Percentiles rank a stretch among this genome's conserved stretches.
phyloP scores from a whole-genome alignment of 23 tunicate species.

The Phallusia fumigata region DNA sequence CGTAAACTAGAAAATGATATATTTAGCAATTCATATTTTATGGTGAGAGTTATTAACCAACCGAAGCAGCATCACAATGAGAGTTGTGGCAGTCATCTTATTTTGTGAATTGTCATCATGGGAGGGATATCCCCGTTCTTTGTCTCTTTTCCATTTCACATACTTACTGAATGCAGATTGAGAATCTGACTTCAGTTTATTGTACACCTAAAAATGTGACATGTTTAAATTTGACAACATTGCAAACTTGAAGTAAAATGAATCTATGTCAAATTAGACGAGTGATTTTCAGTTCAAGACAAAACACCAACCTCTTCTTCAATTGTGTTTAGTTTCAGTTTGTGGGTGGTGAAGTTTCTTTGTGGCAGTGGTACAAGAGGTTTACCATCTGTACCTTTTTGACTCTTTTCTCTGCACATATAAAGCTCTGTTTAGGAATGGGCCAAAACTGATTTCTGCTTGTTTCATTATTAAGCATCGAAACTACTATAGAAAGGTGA shows the following conservation, averaged over 20 bases:
- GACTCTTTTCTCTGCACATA: conserved; percentile 57
- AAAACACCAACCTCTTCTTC: conserved; percentile 55
- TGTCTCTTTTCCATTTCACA: background rate
- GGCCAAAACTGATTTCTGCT: too few species aligned
- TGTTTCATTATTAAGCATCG: too few species aligned
- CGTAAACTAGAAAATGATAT: conserved; percentile 43
- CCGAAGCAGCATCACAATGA: conserved; percentile 79
- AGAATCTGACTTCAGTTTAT: conserved; percentile 61
- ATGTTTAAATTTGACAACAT: too few species aligned
- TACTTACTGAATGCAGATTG: conserved; percentile 45
- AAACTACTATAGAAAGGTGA: too few species aligned
- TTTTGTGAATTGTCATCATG: conserved; percentile 3
- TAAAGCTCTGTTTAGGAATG: too few species aligned
- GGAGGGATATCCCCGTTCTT: background rate
- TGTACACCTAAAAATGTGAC: conserved; percentile 61
- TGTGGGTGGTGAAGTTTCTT: conserved; percentile 39
- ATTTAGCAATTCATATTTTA: background rate
- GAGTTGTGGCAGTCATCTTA: conserved; percentile 55
- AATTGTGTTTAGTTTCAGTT: conserved; percentile 44
- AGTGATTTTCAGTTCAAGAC: too few species aligned
- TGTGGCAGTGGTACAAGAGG: conserved; percentile 61
- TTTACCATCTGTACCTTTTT: conserved; percentile 63
- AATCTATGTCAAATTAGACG: too few species aligned
- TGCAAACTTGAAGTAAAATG: too few species aligned
- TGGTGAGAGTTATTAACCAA: conserved; percentile 11